Percentiles rank a stretch among this genome's conserved stretches.
Evolutionary conservation across 1,140 invertebrate genomes (phyloP).

Genomic region (Aphis craccivora): DNA sequence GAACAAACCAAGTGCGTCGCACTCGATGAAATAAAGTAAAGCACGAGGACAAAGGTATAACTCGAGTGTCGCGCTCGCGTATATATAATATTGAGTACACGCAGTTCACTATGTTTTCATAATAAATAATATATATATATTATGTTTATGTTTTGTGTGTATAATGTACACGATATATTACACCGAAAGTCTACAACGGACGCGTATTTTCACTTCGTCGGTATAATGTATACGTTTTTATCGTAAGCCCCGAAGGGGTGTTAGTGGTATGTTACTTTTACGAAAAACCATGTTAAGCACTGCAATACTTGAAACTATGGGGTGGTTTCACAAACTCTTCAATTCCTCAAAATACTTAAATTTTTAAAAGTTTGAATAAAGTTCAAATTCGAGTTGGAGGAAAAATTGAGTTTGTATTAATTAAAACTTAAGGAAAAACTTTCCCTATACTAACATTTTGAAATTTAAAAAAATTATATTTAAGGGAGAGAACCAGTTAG

Average conservation of each 20-base stretch:
- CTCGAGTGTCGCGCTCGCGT: not conserved
- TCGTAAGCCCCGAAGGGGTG: not conserved
- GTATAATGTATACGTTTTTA: not conserved
- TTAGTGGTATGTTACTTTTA: not conserved
- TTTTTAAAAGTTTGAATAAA: not conserved
- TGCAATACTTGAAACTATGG: not conserved
- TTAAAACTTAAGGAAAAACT: no score
- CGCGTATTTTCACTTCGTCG: not conserved
- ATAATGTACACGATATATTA: not conserved
- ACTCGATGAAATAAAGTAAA: not conserved
- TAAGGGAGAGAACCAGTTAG: no score
- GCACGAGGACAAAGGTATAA: not conserved
- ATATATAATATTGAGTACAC: not conserved
- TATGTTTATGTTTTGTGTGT: not conserved
- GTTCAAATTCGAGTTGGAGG: not conserved
- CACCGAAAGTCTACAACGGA: not conserved
- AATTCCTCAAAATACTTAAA: not conserved
- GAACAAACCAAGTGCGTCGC: not conserved
- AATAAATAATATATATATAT: not conserved
- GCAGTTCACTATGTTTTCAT: not conserved
- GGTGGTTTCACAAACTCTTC: not conserved
- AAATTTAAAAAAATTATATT: not conserved
- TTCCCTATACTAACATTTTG: not conserved
- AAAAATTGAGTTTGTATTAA: no score
- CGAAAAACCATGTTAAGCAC: not conserved